These are phyloP conservation scores for Choristoneura fumiferana DNA, from an alignment of 1,140 invertebrate species.

Conservation along the genomic window DNA sequence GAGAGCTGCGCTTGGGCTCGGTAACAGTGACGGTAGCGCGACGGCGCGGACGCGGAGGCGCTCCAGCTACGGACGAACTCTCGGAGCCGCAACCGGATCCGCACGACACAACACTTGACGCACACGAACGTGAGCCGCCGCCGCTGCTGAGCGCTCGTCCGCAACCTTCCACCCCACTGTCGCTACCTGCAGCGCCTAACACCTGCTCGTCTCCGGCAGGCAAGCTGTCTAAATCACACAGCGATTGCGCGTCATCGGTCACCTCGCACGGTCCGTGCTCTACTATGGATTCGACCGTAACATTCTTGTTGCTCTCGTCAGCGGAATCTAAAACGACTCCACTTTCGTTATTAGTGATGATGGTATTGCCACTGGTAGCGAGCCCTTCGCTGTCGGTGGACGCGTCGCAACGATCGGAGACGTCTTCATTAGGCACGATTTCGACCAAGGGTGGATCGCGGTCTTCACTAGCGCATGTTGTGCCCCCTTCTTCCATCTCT, in stretches of 20 bases:
- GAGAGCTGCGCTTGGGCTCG: conserved; percentile 59
- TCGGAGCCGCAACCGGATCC: conserved; percentile 88
- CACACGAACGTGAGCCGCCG: conserved; percentile 81
- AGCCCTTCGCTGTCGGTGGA: conserved; percentile 31
- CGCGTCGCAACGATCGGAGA: conserved; percentile 29
- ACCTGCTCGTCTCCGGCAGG: conserved; percentile 62
- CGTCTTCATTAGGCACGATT: conserved; percentile 30
- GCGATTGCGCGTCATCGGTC: conserved; percentile 58
- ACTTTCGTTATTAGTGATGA: conserved; percentile 34
- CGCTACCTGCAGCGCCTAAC: conserved; percentile 82
- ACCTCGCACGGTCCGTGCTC: conserved; percentile 57
- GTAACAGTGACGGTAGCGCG: conserved; percentile 63
- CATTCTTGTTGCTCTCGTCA: conserved; percentile 22
- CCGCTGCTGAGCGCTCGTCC: conserved; percentile 82
- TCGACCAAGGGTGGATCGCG: conserved; percentile 30
- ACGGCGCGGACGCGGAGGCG: conserved; percentile 60
- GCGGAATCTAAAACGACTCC: conserved; percentile 30
- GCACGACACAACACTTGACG: conserved; percentile 87
- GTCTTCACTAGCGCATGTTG: conserved; percentile 34
- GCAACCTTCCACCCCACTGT: conserved; percentile 87
- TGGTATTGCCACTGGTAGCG: conserved; percentile 36
- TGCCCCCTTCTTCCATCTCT: conserved; percentile 61
- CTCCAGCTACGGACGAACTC: conserved; percentile 82
- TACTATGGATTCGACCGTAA: conserved; percentile 39
- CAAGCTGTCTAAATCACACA: conserved; percentile 66